A percentile compares a stretch with the other conserved stretches of the same genome.
These are phyloP conservation scores for Ondatra zibethicus DNA, from an alignment of 2,113 vertebrate species.

Conservation along the genomic window DNA sequence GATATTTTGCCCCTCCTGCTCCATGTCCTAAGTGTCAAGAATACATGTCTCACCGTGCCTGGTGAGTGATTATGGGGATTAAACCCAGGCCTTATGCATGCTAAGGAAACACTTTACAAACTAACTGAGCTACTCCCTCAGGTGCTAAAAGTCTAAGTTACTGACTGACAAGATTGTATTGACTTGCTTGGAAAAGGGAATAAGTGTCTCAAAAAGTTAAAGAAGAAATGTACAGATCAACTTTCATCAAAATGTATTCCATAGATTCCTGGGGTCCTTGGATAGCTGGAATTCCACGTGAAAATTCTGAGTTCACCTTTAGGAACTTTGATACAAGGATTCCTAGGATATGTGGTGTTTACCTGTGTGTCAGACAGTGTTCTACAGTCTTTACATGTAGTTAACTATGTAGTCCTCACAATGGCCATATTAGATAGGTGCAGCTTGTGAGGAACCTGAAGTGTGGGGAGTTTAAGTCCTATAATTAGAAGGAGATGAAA, in stretches of 20 bases:
- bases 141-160: background rate
- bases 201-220: background rate
- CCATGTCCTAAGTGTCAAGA: background rate
- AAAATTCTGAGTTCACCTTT: conserved; percentile 3
- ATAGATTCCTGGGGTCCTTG: background rate
- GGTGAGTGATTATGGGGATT: background rate
- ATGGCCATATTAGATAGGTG: background rate
- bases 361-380: background rate
- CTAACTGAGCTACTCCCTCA: background rate
- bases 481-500: background rate
- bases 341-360: background rate
- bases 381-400: background rate
- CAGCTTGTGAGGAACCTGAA: background rate
- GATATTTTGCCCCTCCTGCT: background rate
- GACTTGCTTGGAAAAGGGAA: background rate
- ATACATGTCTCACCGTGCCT: background rate
- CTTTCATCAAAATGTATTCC: conserved; percentile 27
- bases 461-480: background rate
- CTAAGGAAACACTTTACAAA: background rate
- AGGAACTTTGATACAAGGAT: background rate
- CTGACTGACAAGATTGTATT: background rate
- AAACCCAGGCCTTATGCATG: background rate
- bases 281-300: background rate
- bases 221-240: background rate
- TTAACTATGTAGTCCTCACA: background rate